Evolutionary conservation across 2,888 invertebrate species (phyloP), one percentile per base, ranked within the genome.

Genomic region (Phania funesta): DNA sequence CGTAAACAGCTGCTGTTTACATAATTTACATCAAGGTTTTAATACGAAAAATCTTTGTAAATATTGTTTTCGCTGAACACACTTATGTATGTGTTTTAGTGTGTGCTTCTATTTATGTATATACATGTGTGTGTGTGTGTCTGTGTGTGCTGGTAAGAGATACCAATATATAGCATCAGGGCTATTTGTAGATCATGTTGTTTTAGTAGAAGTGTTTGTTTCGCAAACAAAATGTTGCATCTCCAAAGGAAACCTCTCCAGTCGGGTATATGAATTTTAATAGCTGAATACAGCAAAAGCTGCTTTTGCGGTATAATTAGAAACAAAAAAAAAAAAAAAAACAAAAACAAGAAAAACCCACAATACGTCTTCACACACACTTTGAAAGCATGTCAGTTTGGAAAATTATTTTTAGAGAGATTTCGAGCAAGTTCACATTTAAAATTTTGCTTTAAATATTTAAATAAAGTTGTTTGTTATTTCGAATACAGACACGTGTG

Each of bases 261-360:
- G 62, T 58, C 56, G 35, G 38, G 13, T 60, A 32, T 76, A 68
- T 22, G 41, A 87, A 86, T 87, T 88, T 87, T 86, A 86, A 88
- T 86, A 86, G 88, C 86, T 84, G 84, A 88, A 87, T 87, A 88
- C 87, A 87, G 87, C 86, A 86, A 85, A 87, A 87, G 86, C 86
- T 87, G 87, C 87, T 88, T 88, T 87, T 86, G 75, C 20, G 26
- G 44, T 44, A 7, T 46, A 56, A 75, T 75, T 74, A 64, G 54
- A 74, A 48, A 16, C 22, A 22, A 35, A 62, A 48, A 48, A 20
- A 26, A 35, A 2, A 13, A 26, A 35, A 38, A 20, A n/a, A 38
- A 32, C 7, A n/a, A 22, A 35, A 62, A 48, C 35, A 20, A 26
- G 38, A 2, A 13, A 26, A 35, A 38, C n/a, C n/a, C 26, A 32